Base-by-base conservation (phyloP, 2,888 invertebrate genomes). In the Eumacrocentrus americanus region DNA sequence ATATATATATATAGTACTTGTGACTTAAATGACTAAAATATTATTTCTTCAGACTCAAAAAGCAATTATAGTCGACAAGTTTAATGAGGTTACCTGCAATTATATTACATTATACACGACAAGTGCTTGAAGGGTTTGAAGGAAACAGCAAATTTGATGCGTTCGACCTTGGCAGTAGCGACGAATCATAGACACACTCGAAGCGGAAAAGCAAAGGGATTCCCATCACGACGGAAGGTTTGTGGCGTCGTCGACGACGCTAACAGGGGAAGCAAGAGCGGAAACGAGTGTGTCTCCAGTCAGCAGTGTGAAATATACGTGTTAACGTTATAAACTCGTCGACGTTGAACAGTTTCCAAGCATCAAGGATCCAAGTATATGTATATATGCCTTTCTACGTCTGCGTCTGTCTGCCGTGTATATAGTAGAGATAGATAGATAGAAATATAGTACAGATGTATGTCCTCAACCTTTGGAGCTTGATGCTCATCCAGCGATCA, bases 21-120 rank as follows among this genome's bases (percentile, higher is more conserved):
- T 16, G 25, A 42, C 4, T 18, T 11, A 40, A 34, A 35, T 3
- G 1, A 40, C 14, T 14, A 40, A 11, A 20, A 22, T 9, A 9
- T 25, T 25, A 44, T 25, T 42, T 53, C 72, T 76, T 77, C 76
- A 75, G 29, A 23, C 29, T 20, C 44, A 54, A 76, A 73, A 76
- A 76, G 67, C 70, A 42, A 42, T 4, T 18, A 18, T 42, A 3
- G 42, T 18, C 42, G 42, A n/a, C 20, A 71, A 70, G 72, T 76
- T 77, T 79, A 79, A 80, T 77, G 73, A 77, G 71, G 77, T 80
- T 79, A 79, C 74, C 72, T 76, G 74, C 77, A 79, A 79, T 79
- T 79, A 79, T 75, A 76, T 78, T 29, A 6, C 9, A 76, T 76
- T 76, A 78, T 78, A 77, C 23, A 23, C 46, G n/a, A 46, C 22